phyloP scores from a whole-genome alignment of 2,113 vertebrate genomes.

The Pseudopipra pipra region DNA sequence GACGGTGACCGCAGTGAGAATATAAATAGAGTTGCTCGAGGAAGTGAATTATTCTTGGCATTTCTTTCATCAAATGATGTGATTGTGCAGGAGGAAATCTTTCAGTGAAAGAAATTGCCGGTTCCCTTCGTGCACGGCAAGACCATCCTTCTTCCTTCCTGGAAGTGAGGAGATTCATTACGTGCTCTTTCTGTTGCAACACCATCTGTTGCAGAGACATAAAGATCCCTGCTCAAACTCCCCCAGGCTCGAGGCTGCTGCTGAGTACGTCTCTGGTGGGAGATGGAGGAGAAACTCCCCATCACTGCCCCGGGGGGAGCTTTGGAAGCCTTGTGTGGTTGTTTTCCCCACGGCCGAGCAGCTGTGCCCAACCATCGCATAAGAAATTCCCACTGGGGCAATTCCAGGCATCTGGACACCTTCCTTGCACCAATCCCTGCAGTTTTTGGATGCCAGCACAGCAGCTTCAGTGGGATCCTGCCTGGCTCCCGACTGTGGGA shows the following conservation, averaged over 20 bases:
- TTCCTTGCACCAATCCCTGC: background rate
- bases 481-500: background rate
- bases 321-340: background rate
- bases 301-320: background rate
- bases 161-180: conserved; percentile 3
- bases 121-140: conserved; percentile 47
- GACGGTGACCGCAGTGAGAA: background rate
- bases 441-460: background rate
- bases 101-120: background rate
- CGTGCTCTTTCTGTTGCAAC: background rate
- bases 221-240: conserved; percentile 7
- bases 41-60: background rate
- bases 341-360: accelerated
- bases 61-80: background rate
- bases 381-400: background rate
- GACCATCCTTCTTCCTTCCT: conserved; percentile 41
- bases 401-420: background rate
- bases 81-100: conserved; percentile 20
- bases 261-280: background rate
- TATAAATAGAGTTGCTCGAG: background rate
- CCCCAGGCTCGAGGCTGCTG: background rate
- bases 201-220: conserved; percentile 45
- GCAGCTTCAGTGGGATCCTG: background rate
- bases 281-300: background rate
- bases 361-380: accelerated